phyloP scores from a whole-genome alignment of 92 coral and sea anemone species.

The Phenganax subtilis region DNA sequence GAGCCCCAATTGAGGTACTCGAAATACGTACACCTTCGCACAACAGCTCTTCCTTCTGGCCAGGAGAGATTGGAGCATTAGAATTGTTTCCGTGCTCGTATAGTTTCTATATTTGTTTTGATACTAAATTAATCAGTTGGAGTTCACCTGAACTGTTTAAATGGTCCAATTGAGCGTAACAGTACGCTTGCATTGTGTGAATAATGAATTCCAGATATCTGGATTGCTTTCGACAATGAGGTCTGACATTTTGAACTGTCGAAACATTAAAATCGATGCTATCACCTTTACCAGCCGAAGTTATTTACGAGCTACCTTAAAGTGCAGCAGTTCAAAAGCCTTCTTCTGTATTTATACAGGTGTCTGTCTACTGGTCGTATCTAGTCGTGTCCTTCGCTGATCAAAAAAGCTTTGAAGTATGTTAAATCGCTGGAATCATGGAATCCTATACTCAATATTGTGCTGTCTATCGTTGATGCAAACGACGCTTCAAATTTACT shows the following conservation, averaged over 20 bases:
- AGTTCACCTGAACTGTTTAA: not conserved
- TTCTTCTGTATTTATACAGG: not conserved
- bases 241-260: not conserved
- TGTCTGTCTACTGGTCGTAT: not conserved
- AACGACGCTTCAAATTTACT: not conserved
- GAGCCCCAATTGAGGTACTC: no score
- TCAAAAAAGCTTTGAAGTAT: not conserved
- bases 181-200: conserved; percentile 7
- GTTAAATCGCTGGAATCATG: not conserved
- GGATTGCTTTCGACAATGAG: not conserved
- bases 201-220: conserved; percentile 9
- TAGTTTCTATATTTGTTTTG: no score
- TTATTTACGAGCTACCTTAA: not conserved
- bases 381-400: not conserved
- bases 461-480: not conserved
- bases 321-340: not conserved
- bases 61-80: no score
- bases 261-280: not conserved
- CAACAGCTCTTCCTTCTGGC: no score
- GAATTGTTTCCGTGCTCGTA: no score
- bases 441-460: not conserved
- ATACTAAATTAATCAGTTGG: not conserved
- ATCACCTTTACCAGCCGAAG: not conserved
- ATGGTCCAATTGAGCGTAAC: conserved; percentile 7
- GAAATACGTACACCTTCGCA: no score